Evolutionary conservation across 1,140 invertebrate genomes (phyloP).

Genomic region (Monochamus saltuarius): DNA sequence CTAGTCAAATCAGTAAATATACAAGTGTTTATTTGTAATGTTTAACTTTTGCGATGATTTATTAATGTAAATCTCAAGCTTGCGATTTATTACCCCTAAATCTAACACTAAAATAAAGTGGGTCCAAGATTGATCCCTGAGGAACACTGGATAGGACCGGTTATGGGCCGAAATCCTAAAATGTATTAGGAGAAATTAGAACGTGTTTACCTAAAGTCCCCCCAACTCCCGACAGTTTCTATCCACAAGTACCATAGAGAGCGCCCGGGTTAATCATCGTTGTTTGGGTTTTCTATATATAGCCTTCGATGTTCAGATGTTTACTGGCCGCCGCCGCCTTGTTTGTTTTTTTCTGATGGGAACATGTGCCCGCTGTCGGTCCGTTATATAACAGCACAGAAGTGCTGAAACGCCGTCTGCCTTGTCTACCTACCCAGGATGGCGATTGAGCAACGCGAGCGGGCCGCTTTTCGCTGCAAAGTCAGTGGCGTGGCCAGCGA

Average conservation of each 20-base stretch:
- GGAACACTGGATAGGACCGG: too few relatives aligned
- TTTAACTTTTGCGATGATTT: too few relatives aligned
- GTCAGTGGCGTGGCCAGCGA: background rate
- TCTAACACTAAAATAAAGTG: too few relatives aligned
- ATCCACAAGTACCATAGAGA: background rate
- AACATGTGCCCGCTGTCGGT: conserved; percentile 10
- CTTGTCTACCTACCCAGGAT: background rate
- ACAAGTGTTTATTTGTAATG: too few relatives aligned
- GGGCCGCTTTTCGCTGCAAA: background rate
- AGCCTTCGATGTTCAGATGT: conserved; percentile 14
- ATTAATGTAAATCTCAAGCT: too few relatives aligned
- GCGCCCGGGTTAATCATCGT: conserved; percentile 2
- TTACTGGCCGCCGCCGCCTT: conserved; percentile 3
- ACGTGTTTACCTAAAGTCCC: too few relatives aligned
- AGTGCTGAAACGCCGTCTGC: background rate
- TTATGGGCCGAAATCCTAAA: too few relatives aligned
- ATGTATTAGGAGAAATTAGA: too few relatives aligned
- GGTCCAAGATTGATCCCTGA: too few relatives aligned
- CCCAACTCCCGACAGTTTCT: background rate
- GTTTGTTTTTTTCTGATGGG: conserved; percentile 16
- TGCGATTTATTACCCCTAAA: too few relatives aligned
- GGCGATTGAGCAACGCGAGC: background rate
- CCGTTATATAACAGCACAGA: conserved; percentile 16
- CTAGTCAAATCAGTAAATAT: too few relatives aligned
- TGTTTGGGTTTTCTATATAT: conserved; percentile 6